Evolutionary conservation across 2,888 invertebrate genomes (phyloP).

Genomic region (Hemaris fuciformis): DNA sequence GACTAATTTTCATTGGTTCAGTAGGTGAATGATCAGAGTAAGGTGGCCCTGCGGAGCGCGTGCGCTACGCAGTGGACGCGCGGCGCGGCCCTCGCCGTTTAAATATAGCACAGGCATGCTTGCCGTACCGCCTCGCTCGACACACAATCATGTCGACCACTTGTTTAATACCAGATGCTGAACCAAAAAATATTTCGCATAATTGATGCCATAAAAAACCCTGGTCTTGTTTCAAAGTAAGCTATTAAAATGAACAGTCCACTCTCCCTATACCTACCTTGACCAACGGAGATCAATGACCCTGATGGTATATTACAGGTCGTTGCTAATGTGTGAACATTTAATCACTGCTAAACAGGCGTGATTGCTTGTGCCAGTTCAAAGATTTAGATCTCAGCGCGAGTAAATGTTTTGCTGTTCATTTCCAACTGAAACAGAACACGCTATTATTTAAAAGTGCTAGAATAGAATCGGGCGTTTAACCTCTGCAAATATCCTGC

Average conservation of each 20-base stretch:
- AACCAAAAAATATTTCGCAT: conserved; percentile 25
- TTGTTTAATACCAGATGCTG: conserved; percentile 46
- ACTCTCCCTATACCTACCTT: neutral
- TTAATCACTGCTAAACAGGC: neutral
- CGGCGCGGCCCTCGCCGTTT: conserved; percentile 63
- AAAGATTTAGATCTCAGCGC: neutral
- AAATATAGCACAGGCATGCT: conserved; percentile 76
- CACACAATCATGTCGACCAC: conserved; percentile 69
- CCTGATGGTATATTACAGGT: neutral
- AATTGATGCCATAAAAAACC: neutral
- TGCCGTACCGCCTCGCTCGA: conserved; percentile 59
- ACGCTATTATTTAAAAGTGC: neutral
- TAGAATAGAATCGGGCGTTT: neutral
- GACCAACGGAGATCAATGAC: neutral
- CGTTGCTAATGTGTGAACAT: neutral
- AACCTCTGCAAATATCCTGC: neutral
- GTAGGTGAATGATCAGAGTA: conserved; percentile 59
- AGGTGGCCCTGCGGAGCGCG: conserved; percentile 50
- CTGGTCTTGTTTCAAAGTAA: neutral
- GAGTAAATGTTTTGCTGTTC: neutral
- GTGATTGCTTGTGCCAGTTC: neutral
- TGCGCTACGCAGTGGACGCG: conserved; percentile 40
- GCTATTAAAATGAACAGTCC: neutral
- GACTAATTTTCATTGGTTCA: conserved; percentile 19
- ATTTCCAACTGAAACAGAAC: neutral